phyloP scores from a whole-genome alignment of 2,113 vertebrate species.

The Athene cunicularia region DNA sequence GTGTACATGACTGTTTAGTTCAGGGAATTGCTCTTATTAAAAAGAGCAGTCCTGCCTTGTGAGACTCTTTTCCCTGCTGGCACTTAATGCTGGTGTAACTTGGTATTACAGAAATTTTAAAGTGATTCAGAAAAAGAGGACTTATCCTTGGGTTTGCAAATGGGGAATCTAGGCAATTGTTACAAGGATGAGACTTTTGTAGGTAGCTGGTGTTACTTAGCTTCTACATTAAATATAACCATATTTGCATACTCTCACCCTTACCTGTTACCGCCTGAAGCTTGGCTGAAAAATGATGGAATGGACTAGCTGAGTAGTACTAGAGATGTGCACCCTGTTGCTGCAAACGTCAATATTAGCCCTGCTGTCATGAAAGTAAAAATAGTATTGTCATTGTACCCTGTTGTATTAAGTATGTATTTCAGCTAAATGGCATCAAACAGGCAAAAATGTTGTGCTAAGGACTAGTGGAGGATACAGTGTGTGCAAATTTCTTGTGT shows the following conservation, averaged over 20 bases:
- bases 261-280: not conserved
- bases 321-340: not conserved
- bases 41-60: not conserved
- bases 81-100: not conserved
- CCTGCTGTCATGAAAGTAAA: not conserved
- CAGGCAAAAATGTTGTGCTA: not conserved
- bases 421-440: not conserved
- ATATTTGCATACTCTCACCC: rapidly evolving
- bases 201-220: not conserved
- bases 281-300: not conserved
- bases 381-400: not conserved
- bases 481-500: not conserved
- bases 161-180: not conserved
- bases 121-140: not conserved
- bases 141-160: not conserved
- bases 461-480: not conserved
- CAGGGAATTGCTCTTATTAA: not conserved
- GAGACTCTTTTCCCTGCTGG: not conserved
- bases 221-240: not conserved
- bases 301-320: not conserved
- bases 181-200: not conserved
- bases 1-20: rapidly evolving
- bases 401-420: not conserved
- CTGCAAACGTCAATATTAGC: not conserved
- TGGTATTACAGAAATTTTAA: not conserved